phyloP scores from a whole-genome alignment of 1,140 invertebrate species.

The Heterodera schachtii region DNA sequence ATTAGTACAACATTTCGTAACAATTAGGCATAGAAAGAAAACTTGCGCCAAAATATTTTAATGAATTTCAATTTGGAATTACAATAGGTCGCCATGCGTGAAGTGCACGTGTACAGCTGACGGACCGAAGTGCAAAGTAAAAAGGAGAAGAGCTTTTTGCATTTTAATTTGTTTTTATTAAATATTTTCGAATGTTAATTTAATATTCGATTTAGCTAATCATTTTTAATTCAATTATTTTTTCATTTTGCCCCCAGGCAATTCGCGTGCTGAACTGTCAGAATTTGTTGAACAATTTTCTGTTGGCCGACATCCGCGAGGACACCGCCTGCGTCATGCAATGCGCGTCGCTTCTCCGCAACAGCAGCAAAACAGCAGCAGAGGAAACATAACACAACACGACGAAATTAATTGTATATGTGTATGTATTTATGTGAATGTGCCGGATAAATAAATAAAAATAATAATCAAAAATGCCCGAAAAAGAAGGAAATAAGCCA shows the following conservation, averaged over 20 bases:
- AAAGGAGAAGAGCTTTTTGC: too few relatives aligned
- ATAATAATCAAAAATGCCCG: too few relatives aligned
- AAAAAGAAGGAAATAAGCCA: too few relatives aligned
- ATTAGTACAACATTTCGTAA: too few relatives aligned
- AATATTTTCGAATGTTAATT: not conserved
- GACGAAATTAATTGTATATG: not conserved
- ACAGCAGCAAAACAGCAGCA: not conserved
- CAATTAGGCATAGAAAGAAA: too few relatives aligned
- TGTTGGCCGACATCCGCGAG: slow-evolving; percentile 59
- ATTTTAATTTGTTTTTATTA: not conserved
- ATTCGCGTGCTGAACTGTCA: slow-evolving; percentile 56
- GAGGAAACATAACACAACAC: not conserved
- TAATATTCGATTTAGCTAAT: too few relatives aligned
- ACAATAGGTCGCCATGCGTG: slow-evolving; percentile 70
- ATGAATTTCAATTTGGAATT: too few relatives aligned
- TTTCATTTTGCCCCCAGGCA: slow-evolving; percentile 1
- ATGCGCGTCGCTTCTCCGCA: not conserved
- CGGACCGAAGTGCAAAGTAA: slow-evolving; percentile 63
- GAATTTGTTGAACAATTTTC: slow-evolving; percentile 57
- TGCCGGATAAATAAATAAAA: too few relatives aligned
- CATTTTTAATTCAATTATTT: not conserved
- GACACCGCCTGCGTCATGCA: slow-evolving; percentile 59
- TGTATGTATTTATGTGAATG: too few relatives aligned
- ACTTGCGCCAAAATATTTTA: too few relatives aligned
- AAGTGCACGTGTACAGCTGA: slow-evolving; percentile 73